These are phyloP conservation scores for Lycocorax pyrrhopterus DNA, from an alignment of 2,113 vertebrate species.

Conservation along the genomic window DNA sequence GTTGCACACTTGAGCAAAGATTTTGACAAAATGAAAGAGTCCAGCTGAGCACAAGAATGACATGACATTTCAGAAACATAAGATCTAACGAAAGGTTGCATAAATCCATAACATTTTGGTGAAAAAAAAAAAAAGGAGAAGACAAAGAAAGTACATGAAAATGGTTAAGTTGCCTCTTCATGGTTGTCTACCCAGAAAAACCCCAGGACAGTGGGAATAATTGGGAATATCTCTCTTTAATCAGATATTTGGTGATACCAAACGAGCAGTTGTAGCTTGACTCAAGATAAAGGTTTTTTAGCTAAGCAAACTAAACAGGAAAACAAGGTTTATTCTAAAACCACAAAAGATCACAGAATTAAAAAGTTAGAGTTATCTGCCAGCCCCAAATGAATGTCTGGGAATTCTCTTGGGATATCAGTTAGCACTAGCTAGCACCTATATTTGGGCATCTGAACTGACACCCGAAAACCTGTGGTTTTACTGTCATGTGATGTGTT, in stretches of 20 bases:
- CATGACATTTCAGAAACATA: not conserved
- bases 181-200: not conserved
- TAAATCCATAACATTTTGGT: not conserved
- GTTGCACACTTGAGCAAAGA: not conserved
- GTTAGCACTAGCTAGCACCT: not conserved
- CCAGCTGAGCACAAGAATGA: not conserved
- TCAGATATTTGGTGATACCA: not conserved
- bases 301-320: not conserved
- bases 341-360: not conserved
- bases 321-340: not conserved
- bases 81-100: not conserved
- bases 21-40: not conserved
- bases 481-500: not conserved
- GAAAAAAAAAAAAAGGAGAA: not conserved
- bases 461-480: not conserved
- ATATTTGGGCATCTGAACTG: not conserved
- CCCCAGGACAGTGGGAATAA: not conserved
- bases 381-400: not conserved
- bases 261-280: not conserved
- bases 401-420: not conserved
- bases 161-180: not conserved
- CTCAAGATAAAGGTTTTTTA: not conserved
- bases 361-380: not conserved
- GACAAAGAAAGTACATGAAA: not conserved
- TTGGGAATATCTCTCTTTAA: not conserved